Base-by-base conservation (phyloP, 2,113 vertebrate genomes). In the Anoura caudifer region DNA sequence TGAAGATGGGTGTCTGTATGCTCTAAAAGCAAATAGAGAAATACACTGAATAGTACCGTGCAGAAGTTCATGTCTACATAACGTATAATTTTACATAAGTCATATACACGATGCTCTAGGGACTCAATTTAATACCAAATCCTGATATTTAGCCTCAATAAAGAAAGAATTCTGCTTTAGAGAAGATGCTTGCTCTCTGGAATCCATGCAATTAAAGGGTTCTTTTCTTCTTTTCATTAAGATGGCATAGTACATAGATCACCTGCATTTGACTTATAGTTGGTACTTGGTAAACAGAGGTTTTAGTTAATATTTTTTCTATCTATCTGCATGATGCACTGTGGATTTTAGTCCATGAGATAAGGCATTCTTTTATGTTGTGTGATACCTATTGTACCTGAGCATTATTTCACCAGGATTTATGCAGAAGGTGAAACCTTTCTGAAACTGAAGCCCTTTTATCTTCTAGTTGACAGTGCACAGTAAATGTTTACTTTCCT, bases 241-340 rank as follows among this genome's bases (percentile, higher is more conserved):
- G 95, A 86, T 24, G 72, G 24, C 41, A 33, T 63, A 95, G n/a
- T 87, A 19, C 24, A 54, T 95, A 96, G 12, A 67, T 82, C 43
- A 11, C 43, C 69, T 96, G 81, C 19, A n/a, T 93, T 97, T 98
- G 97, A 97, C 81, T 97, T 95, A 94, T 70, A 43, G 22, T 69
- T 96, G 82, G 69, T 83, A 85, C 43, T 54, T 90, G 56, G n/a
- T 95, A 96, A 97, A 96, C 86, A 80, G 77, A 94, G 20, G 59
- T 95, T 98, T 97, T 94, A 86, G 86, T 97, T 97, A 95, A 87
- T 97, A 88, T 96, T 97, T 87, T 97, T 94, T 87, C 75, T 93
- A 52, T 94, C 24, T 93, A 91, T 95, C 96, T 98, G 79, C 81
- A 95, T 98, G 96, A 97, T 87, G 85, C 89, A 88, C 41, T 59